These are phyloP conservation scores for Drosophila sordidapex DNA, from an alignment of 2,888 invertebrate genomes.

Conservation along the genomic window DNA sequence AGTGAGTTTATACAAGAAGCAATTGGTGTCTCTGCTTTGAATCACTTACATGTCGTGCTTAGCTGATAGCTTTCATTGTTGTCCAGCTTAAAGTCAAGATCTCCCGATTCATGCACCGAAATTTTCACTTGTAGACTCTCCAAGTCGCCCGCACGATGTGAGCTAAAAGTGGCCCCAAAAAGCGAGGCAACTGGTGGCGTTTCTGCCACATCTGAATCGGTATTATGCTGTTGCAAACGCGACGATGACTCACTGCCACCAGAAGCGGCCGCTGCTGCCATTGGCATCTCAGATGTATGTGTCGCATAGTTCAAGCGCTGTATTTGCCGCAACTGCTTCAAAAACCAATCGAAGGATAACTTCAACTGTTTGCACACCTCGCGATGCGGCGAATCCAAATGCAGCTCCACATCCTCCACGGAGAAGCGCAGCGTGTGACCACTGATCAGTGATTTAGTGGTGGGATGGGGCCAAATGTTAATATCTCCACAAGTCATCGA, in stretches of 20 bases:
- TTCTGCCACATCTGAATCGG: constrained; percentile 31
- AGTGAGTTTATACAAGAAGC: not conserved
- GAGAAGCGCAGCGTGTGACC: constrained; percentile 87
- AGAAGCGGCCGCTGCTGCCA: constrained; percentile 4
- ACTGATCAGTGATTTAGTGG: constrained; percentile 89
- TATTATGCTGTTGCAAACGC: constrained; percentile 34
- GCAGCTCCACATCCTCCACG: constrained; percentile 80
- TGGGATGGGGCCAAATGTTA: constrained; percentile 93
- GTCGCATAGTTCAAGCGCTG: constrained; percentile 76
- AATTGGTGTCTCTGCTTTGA: not conserved
- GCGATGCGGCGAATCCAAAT: constrained; percentile 79
- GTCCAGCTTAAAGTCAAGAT: constrained; percentile 87
- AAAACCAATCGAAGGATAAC: constrained; percentile 81
- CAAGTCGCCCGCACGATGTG: constrained; percentile 77
- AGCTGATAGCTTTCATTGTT: constrained; percentile 92
- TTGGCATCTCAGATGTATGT: constrained; percentile 30
- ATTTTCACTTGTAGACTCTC: constrained; percentile 84
- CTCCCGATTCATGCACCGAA: constrained; percentile 86
- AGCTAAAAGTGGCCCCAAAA: constrained; percentile 66
- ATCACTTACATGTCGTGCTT: constrained; percentile 86
- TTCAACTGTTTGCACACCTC: constrained; percentile 80
- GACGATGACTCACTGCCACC: constrained; percentile 43
- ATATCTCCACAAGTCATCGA: constrained; percentile 90
- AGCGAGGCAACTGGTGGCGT: constrained; percentile 40
- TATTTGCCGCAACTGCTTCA: constrained; percentile 82